Evolutionary conservation across 1,140 invertebrate species (phyloP).

Genomic region (Platorchestia sp.): DNA sequence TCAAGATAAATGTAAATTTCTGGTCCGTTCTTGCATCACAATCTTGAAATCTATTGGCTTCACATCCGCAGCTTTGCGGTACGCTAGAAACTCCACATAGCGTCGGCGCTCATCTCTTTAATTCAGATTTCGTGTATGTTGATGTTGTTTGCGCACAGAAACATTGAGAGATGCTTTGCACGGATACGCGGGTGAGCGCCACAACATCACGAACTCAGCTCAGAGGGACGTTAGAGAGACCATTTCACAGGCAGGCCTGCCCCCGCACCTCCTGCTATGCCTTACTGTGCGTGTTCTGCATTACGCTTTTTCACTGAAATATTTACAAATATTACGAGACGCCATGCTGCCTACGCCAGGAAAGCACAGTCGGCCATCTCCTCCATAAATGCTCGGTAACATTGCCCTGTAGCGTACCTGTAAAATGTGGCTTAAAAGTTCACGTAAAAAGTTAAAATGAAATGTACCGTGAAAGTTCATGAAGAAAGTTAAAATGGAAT

Average conservation of each 20-base stretch:
- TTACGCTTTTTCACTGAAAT: neutral
- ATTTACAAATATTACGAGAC: neutral
- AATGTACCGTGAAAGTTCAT: too few species aligned
- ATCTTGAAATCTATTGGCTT: too few species aligned
- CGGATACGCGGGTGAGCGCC: too few species aligned
- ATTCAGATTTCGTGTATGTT: neutral
- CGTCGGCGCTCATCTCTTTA: too few species aligned
- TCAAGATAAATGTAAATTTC: too few species aligned
- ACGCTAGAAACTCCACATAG: too few species aligned
- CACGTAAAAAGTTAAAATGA: too few species aligned
- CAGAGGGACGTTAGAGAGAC: neutral
- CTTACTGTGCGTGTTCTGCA: neutral
- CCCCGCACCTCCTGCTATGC: neutral
- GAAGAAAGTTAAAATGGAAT: too few species aligned
- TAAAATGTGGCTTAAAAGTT: too few species aligned
- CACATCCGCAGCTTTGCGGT: too few species aligned
- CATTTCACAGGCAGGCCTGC: neutral
- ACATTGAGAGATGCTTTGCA: neutral
- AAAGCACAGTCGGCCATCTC: neutral
- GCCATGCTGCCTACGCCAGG: neutral
- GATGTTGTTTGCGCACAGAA: neutral
- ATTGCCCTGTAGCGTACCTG: neutral
- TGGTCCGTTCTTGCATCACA: too few species aligned
- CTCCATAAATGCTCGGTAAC: neutral
- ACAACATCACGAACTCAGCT: neutral